Base-by-base conservation (phyloP, 2,113 vertebrate species). In the Mola mola region DNA sequence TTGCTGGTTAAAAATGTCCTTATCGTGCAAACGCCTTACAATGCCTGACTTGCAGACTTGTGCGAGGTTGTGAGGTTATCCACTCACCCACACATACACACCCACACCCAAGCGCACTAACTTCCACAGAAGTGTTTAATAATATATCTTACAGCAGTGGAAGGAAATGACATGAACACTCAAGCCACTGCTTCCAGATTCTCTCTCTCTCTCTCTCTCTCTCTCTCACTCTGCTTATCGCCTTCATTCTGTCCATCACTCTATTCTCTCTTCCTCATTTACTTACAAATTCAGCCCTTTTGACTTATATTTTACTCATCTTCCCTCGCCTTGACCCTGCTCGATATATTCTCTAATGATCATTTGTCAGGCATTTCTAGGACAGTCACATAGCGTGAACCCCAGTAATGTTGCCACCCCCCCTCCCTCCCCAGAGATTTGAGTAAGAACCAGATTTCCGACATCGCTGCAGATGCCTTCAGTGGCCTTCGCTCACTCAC, bases 391-490 rank as follows among this genome's bases (percentile, higher is more conserved):
- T 36, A 66, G 62, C 75, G 58, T 61, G 67, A 75, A 71, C 52
- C 34, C 75, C 53, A 44, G 19, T 69, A 62, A 72, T 57, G 17
- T 34, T 5, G 13, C 33, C 20, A 21, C 2, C 12, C 19, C 34
- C 2, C 20, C 9, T 52, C 46, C 49, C 50, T 88, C 92, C 87
- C 37, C 90, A 99, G 97, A 92, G 97, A 99, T 90, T 91, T 99
- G 90, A 99, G 97, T 90, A 99, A 98, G 92, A 99, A 99, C 90
- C 97, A 99, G 85, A 95, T 99, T 88, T 94, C 95, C 11, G 97
- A 98, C 87, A 94, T 99, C 19, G 97, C 97, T 0, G 92, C 94
- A 1, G 96, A 99, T 62, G 95, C 97, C 25, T 99, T 99, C 91
- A 95, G 92, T 42, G 97, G 97, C 77, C 93, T 99, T 72, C 96